A percentile compares a stretch with the other conserved stretches of the same genome.
Evolutionary conservation across 2,113 vertebrate genomes (phyloP).

Genomic region (Neodon shergylaensis): DNA sequence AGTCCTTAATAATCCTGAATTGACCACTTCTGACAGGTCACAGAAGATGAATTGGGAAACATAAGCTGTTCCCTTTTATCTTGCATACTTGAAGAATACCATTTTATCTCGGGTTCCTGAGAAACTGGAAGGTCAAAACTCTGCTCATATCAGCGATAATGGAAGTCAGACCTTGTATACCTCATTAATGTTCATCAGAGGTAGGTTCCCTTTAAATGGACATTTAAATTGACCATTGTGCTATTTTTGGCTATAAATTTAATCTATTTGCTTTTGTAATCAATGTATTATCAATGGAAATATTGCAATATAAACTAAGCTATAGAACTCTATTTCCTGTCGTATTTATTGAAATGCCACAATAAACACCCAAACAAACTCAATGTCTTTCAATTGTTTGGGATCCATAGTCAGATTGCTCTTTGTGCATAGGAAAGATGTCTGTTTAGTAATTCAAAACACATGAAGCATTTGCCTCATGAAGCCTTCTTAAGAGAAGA

Average conservation of each 20-base stretch:
- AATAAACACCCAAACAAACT: not conserved
- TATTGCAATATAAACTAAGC: not conserved
- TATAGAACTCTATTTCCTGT: not conserved
- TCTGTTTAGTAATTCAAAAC: not conserved
- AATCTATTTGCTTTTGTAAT: slow-evolving; percentile 35
- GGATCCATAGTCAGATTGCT: not conserved
- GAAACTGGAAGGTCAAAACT: slow-evolving; percentile 53
- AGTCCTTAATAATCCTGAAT: slow-evolving; percentile 59
- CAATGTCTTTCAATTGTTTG: not conserved
- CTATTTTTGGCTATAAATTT: not conserved
- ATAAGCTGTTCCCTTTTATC: not conserved
- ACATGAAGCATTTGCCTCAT: not conserved
- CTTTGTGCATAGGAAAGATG: slow-evolving; percentile 26
- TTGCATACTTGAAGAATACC: slow-evolving; percentile 27
- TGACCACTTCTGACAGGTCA: slow-evolving; percentile 57
- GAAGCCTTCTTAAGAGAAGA: not conserved
- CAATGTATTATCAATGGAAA: slow-evolving; percentile 10
- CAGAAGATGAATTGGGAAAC: slow-evolving; percentile 66
- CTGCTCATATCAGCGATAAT: not conserved
- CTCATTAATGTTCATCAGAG: slow-evolving; percentile 53
- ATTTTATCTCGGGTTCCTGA: slow-evolving; percentile 56
- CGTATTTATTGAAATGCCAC: not conserved
- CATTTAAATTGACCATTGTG: slow-evolving; percentile 40
- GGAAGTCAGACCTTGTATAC: slow-evolving; percentile 35
- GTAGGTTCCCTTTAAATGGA: slow-evolving; percentile 35